These are phyloP conservation scores for Amblyornis subalaris DNA, from an alignment of 2,113 vertebrate genomes.

Conservation along the genomic window DNA sequence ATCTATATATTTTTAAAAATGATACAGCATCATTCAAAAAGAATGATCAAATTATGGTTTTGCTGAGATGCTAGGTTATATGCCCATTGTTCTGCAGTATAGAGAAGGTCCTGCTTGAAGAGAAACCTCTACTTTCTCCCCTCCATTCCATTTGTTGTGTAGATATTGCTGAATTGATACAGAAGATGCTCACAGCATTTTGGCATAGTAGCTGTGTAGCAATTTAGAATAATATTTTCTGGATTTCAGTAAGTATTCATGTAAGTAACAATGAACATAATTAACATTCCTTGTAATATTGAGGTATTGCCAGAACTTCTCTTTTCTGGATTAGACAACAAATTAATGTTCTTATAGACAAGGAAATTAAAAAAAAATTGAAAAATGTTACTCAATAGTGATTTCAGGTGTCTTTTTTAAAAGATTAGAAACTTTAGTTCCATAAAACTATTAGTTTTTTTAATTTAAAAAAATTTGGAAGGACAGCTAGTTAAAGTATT, in stretches of 20 bases:
- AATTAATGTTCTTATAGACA: background rate
- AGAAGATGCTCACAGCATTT: background rate
- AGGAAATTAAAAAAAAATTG: background rate
- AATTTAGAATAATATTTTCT: background rate
- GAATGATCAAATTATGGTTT: background rate
- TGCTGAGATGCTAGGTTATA: background rate
- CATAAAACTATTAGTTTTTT: background rate
- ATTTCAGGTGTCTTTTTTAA: background rate
- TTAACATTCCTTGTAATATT: background rate
- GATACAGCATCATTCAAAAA: background rate
- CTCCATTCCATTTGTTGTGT: rapidly evolving
- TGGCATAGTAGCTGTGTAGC: background rate
- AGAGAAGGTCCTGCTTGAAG: background rate
- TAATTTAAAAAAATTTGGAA: background rate
- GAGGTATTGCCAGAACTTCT: background rate
- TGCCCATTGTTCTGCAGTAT: background rate
- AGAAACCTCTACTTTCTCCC: background rate
- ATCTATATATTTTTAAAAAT: background rate
- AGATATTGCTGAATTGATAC: background rate
- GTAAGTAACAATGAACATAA: background rate
- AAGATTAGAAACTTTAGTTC: background rate
- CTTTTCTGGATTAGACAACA: background rate
- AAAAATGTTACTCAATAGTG: background rate
- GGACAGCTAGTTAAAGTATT: background rate
- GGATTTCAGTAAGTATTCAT: background rate